A percentile compares a stretch with the other conserved stretches of the same genome.
These are phyloP conservation scores for Cynopterus sphinx DNA, from an alignment of 2,797 vertebrate genomes.

Conservation along the genomic window DNA sequence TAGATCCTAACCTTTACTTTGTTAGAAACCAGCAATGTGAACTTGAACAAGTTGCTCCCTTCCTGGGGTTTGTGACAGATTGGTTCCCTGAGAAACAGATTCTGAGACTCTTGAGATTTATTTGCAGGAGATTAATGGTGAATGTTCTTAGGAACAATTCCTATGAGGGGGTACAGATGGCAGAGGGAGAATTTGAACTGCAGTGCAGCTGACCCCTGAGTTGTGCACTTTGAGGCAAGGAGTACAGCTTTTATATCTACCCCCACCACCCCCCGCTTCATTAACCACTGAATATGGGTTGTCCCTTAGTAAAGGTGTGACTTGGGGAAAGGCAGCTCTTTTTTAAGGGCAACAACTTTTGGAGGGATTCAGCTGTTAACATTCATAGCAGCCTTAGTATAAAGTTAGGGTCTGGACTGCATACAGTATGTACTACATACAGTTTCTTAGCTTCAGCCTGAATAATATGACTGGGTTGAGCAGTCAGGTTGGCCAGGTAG, in stretches of 20 bases:
- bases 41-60: neutral
- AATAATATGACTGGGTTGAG: neutral
- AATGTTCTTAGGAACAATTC: neutral
- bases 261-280: accelerated
- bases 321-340: neutral
- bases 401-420: neutral
- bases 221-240: neutral
- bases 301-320: neutral
- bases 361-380: neutral
- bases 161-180: neutral
- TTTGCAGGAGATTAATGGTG: neutral
- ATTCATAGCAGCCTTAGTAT: neutral
- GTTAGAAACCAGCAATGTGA: neutral
- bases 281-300: neutral
- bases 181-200: neutral
- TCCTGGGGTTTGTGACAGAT: neutral
- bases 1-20: neutral
- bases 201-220: neutral
- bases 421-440: neutral
- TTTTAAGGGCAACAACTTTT: neutral
- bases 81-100: neutral
- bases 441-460: neutral
- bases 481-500: neutral
- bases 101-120: neutral
- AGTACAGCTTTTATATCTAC: neutral